Base-by-base conservation (phyloP, 1,140 invertebrate genomes). In the Probaryconus sp. region DNA sequence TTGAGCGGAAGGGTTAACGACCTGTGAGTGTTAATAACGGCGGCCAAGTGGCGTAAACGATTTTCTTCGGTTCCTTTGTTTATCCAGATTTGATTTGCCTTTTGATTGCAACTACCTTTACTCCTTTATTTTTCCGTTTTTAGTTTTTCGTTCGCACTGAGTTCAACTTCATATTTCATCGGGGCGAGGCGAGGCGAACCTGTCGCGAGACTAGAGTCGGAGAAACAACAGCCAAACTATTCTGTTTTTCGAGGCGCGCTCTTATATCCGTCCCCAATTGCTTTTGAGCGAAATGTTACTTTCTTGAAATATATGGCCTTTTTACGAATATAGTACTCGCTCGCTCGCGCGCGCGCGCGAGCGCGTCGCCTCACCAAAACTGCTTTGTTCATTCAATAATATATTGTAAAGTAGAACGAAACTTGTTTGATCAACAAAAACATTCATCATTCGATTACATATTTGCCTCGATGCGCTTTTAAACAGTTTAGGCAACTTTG, bases 161-260 rank as follows among this genome's bases (percentile, higher is more conserved):
- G n/a, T n/a, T n/a, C 40, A 43, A 70, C 63, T 76, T 77, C 75
- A 78, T 77, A 78, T 65, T 77, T 78, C 71, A 77, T 33, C 61
- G 40, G 45, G 2, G 33, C 26, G n/a, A n/a, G n/a, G n/a, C n/a
- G n/a, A n/a, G n/a, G 45, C 65, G 61, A 61, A 73, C 61, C 68
- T 73, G 73, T 72, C 72, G 50, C 61, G 70, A 17, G 53, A 42
- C 64, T 51, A 55, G 20, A n/a, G 55, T 26, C 45, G 45, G 38
- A 60, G 74, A 72, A 77, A 77, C 68, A 77, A 72, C 68, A 72
- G 63, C 51, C 56, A n/a, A 47, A 68, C 56, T 64, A 20, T 43
- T 65, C 74, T 72, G 67, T 72, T 77, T 77, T 77, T 60, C 68
- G 47, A 45, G 24, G 2, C 18, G 9, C 5, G 21, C 58, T 60